Conservation (phyloP, 2,113 vertebrate genomes). For the Odontesthes bonariensis region DNA sequence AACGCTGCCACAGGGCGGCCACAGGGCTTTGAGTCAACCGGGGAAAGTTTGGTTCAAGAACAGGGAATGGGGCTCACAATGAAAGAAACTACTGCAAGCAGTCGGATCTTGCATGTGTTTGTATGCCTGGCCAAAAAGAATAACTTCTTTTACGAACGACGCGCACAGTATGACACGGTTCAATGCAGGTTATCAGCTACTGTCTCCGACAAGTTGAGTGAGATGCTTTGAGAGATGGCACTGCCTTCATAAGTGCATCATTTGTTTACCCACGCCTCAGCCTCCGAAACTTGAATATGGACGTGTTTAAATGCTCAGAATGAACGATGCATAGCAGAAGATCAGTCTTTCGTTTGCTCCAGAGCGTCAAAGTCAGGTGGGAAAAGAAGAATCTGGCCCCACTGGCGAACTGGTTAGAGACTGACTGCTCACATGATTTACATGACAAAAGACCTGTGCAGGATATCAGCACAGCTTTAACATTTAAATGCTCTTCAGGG, state of each 20-base stretch:
- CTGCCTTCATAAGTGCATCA: background rate
- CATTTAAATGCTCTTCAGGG: background rate
- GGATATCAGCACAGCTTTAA: slow-evolving; percentile 16
- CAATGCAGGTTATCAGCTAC: too few species aligned
- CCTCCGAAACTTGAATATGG: background rate
- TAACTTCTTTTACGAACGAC: slow-evolving; percentile 12
- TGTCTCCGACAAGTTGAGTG: slow-evolving; percentile 10
- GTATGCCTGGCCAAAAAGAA: background rate
- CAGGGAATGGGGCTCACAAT: background rate
- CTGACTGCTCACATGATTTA: slow-evolving; percentile 62
- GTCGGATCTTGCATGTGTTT: background rate
- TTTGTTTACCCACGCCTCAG: too few species aligned
- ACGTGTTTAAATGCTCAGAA: background rate
- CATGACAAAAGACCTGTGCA: slow-evolving; percentile 76
- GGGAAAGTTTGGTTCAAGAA: slow-evolving; percentile 22
- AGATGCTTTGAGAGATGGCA: background rate
- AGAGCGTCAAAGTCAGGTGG: background rate
- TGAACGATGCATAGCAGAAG: background rate
- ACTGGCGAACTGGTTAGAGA: background rate
- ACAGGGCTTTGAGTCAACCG: slow-evolving; percentile 20
- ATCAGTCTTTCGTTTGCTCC: slow-evolving; percentile 9
- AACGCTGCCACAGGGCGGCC: slow-evolving; percentile 39
- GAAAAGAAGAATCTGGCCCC: background rate
- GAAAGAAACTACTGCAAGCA: background rate
- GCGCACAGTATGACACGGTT: background rate